phyloP scores from a whole-genome alignment of 2,113 vertebrate species.

The Microcebus murinus region DNA sequence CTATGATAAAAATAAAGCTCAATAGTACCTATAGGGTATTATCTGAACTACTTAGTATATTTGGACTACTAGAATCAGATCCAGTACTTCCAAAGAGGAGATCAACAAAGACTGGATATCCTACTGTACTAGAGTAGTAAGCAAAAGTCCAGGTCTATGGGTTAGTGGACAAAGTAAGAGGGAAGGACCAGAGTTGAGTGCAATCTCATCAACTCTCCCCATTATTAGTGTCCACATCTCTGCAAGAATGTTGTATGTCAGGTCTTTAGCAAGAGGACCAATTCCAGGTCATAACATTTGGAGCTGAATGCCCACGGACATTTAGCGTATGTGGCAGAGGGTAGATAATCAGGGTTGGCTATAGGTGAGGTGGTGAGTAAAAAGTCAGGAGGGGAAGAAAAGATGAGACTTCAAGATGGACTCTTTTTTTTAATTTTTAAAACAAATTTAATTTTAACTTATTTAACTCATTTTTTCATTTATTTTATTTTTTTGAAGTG shows the following conservation, averaged over 20 bases:
- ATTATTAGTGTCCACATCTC: not conserved
- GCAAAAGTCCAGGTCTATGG: not conserved
- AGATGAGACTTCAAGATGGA: not conserved
- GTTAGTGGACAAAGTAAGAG: not conserved
- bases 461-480: too few species aligned
- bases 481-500: not conserved
- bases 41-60: not conserved
- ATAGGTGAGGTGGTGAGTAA: not conserved
- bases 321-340: not conserved
- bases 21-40: not conserved
- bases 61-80: not conserved
- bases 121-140: not conserved
- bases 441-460: too few species aligned
- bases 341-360: not conserved
- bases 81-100: not conserved
- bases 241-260: not conserved
- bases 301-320: fast-evolving
- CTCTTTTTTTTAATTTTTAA: not conserved
- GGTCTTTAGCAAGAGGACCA: not conserved
- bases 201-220: not conserved
- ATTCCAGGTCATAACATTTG: too few species aligned
- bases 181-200: not conserved
- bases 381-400: not conserved
- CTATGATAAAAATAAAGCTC: not conserved
- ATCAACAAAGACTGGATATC: not conserved